phyloP scores from a whole-genome alignment of 2,888 invertebrate species.

The Sturmia bella region DNA sequence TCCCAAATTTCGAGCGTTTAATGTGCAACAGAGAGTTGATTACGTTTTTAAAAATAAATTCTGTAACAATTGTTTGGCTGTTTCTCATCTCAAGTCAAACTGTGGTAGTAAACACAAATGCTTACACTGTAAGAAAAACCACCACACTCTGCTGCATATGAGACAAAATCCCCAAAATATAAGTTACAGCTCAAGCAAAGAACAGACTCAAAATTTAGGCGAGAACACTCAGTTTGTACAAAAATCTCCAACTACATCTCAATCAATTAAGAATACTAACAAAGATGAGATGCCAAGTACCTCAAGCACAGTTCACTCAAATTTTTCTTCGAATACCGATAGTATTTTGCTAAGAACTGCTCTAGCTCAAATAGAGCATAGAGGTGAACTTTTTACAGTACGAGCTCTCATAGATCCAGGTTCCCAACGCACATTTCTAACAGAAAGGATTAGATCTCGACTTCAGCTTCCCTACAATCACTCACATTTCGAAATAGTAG shows the following conservation, averaged over 20 bases:
- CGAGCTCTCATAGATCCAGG: constrained; percentile 32
- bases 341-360: constrained; percentile 3
- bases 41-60: background rate
- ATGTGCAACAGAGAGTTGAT: constrained; percentile 3
- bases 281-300: background rate
- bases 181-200: too few species aligned
- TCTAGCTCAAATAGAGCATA: constrained; percentile 19
- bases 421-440: constrained; percentile 16
- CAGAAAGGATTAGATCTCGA: constrained; percentile 3
- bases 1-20: background rate
- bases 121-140: background rate
- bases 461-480: background rate
- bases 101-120: background rate
- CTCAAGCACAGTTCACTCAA: background rate
- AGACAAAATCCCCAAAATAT: too few species aligned
- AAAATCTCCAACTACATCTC: background rate
- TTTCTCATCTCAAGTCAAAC: too few species aligned
- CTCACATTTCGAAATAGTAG: constrained; percentile 26
- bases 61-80: too few species aligned
- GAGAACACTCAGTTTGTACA: too few species aligned
- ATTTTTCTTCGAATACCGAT: background rate
- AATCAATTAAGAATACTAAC: background rate
- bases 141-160: constrained; percentile 4
- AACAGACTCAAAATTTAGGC: background rate
- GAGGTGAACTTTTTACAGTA: constrained; percentile 13